Percentiles rank a stretch among this genome's conserved stretches.
These are phyloP conservation scores for Pseudotriccus pelzelni DNA, from an alignment of 2,797 vertebrate genomes.

Conservation along the genomic window DNA sequence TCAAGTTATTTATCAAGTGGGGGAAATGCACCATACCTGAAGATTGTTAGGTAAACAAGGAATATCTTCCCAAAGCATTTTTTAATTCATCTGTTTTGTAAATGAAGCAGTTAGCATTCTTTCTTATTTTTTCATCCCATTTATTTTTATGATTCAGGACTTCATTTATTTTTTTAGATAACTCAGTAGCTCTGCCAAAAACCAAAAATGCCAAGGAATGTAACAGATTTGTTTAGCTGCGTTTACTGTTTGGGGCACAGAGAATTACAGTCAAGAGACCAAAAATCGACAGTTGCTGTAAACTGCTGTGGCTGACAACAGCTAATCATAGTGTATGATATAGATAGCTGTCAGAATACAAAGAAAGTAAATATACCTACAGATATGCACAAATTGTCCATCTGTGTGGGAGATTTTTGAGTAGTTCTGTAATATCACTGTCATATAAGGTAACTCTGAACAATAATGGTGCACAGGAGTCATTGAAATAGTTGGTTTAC, in stretches of 20 bases:
- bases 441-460: conserved; percentile 18
- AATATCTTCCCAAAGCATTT: neutral
- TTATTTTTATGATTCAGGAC: conserved; percentile 1
- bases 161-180: neutral
- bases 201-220: neutral
- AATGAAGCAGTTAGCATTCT: neutral
- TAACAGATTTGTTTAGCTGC: conserved; percentile 25
- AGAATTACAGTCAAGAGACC: conserved; percentile 37
- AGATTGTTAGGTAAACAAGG: neutral
- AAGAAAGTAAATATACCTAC: conserved; percentile 37
- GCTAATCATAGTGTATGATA: conserved; percentile 29
- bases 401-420: conserved; percentile 14
- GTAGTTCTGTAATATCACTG: neutral
- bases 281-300: neutral
- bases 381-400: conserved; percentile 37
- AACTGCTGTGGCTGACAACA: conserved; percentile 23
- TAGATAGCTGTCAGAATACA: conserved; percentile 35
- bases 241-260: conserved; percentile 18
- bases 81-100: neutral
- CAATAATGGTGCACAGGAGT: neutral
- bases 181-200: neutral
- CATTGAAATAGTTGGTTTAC: neutral
- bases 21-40: neutral
- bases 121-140: neutral
- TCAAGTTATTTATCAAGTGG: neutral